Evolutionary conservation across 2,113 vertebrate genomes (phyloP).

Genomic region (Eurypyga helias): DNA sequence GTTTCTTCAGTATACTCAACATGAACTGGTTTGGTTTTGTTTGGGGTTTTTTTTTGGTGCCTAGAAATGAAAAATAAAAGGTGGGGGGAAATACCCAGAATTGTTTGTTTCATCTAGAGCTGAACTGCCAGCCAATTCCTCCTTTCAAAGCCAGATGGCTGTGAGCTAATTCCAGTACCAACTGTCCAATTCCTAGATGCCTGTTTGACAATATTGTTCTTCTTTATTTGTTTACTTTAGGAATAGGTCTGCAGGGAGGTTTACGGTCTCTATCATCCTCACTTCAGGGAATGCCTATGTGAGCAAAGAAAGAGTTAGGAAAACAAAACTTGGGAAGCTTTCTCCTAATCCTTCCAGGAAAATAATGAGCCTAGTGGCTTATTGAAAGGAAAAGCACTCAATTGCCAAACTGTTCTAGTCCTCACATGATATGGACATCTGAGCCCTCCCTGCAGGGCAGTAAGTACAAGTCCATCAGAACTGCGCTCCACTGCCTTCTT

Average conservation of each 20-base stretch:
- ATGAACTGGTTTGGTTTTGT: background rate
- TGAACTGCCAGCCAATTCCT: slow-evolving; percentile 39
- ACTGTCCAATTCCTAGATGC: slow-evolving; percentile 49
- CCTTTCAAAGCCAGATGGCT: slow-evolving; percentile 53
- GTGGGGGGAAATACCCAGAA: background rate
- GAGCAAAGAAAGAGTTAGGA: background rate
- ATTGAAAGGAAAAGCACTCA: background rate
- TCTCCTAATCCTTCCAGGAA: background rate
- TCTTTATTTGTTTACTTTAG: slow-evolving; percentile 54
- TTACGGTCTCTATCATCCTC: background rate
- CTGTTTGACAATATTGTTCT: slow-evolving; percentile 52
- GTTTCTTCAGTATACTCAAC: background rate
- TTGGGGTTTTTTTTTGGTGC: background rate
- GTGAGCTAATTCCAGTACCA: slow-evolving; percentile 47
- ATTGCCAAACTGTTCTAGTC: background rate
- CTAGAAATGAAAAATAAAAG: background rate
- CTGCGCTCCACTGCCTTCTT: background rate
- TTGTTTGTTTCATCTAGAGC: background rate
- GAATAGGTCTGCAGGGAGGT: background rate
- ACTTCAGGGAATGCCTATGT: background rate
- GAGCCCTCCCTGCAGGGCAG: background rate
- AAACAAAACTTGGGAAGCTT: background rate
- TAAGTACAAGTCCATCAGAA: background rate
- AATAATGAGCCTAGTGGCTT: background rate
- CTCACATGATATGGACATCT: background rate